Evolutionary conservation across 2,113 vertebrate species (phyloP), one percentile per base, ranked within the genome.

Genomic region (Thermophis baileyi): DNA sequence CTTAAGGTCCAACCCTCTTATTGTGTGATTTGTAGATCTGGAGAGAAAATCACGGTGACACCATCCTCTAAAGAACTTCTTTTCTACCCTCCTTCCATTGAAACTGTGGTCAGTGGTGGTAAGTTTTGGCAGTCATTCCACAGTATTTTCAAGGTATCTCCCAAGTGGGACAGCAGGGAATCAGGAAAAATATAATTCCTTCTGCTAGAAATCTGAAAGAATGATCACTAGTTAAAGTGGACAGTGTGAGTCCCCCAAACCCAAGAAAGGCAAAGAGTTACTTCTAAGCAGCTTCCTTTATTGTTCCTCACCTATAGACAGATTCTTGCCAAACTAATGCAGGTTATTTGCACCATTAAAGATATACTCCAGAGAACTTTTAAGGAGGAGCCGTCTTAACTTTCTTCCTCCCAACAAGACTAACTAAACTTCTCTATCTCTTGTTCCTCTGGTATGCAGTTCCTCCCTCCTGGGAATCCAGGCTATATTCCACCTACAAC

Each of bases 11-110:
- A 47, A 89, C 94, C 27, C 27, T 35, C 3, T 35, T 91, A 27
- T 74, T 95, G 85, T 60, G 87, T 85, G 47, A 49, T 24, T 94
- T 95, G 16, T 92, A 99, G 99, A 93, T 99, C 99, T 94, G 99
- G 99, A 94, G 99, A 99, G 97, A 99, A 98, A 96, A 98, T 99
- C 95, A 99, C 98, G 0, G 99, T 99, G 53, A 99, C 98, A 0
- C 99, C 99, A 0, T 99, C 99, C 1, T 99, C 99, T 27, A 99
- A 99, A 96, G 99, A 99, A 93, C 98, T 99, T 27, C 98, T 99
- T 53, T 99, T 99, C 94, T 99, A 99, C 88, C 99, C 99, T 0
- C 98, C 99, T 47, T 99, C 98, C 92, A 98, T 99, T 89, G 99
- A 99, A 96, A 98, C 98, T 85, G 97, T 98, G 1, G 98, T 99